Evolutionary conservation across 35 echinoderm and acorn worm genomes (phyloP).

Genomic region (Apostichopus parvimensis): DNA sequence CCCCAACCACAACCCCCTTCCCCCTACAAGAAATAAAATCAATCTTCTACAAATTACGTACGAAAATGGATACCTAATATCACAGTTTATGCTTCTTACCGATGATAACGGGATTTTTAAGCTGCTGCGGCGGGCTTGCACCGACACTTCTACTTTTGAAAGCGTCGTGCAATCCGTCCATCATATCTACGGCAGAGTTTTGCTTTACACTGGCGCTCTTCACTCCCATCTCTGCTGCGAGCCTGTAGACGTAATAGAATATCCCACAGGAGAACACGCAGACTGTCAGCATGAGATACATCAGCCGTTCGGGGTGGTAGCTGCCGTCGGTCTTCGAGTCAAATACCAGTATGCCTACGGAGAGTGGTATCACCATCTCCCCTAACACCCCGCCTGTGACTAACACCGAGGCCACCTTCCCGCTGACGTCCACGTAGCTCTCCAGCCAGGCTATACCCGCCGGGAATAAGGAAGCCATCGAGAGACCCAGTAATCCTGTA

Average conservation of each 20-base stretch:
- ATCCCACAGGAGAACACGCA: neutral
- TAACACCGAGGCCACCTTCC: conserved; percentile 72
- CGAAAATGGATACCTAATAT: neutral
- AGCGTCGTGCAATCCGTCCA: conserved; percentile 2
- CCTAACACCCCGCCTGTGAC: conserved; percentile 74
- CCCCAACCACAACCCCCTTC: no score
- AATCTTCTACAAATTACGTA: no score
- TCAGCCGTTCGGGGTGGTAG: neutral
- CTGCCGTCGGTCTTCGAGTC: neutral
- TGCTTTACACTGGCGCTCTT: neutral
- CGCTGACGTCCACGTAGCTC: conserved; percentile 66
- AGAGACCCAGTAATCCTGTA: conserved; percentile 65
- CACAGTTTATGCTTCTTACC: conserved; percentile 35
- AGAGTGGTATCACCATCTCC: conserved; percentile 78
- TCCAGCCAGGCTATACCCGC: conserved; percentile 88
- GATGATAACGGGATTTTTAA: conserved; percentile 4
- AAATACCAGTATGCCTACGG: conserved; percentile 65
- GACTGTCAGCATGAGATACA: conserved; percentile 19
- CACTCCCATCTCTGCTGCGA: conserved; percentile 16
- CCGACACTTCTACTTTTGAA: neutral
- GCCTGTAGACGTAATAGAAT: conserved; percentile 27
- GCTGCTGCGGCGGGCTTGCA: neutral
- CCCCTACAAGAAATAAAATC: no score
- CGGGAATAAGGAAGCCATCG: conserved; percentile 91
- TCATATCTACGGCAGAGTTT: conserved; percentile 8